These are phyloP conservation scores for Crotalus helleri DNA, from an alignment of 2,113 vertebrate genomes.

Conservation along the genomic window DNA sequence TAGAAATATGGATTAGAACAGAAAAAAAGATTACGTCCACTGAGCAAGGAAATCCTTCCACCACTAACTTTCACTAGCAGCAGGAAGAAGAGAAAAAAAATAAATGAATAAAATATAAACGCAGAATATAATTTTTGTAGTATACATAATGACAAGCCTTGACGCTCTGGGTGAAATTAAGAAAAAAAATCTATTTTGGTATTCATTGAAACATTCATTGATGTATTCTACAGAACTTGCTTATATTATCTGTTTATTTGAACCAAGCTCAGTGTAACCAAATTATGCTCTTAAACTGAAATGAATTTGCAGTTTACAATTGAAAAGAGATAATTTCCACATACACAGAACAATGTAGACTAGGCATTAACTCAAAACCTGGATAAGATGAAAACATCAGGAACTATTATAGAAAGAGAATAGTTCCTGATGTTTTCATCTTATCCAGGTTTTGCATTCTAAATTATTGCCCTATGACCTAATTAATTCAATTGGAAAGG, in stretches of 20 bases:
- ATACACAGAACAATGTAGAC: not conserved
- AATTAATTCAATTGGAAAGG: not conserved
- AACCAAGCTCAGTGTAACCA: not conserved
- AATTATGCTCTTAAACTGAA: not conserved
- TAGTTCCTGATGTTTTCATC: no score
- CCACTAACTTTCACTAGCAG: not conserved
- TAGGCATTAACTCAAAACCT: not conserved
- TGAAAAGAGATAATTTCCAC: not conserved
- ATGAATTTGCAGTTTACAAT: constrained; percentile 12
- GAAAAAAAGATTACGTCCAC: not conserved
- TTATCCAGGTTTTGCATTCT: not conserved
- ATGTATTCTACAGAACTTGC: not conserved
- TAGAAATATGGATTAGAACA: not conserved
- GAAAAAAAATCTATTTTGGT: constrained; percentile 11
- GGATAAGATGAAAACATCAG: not conserved
- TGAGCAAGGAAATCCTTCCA: not conserved
- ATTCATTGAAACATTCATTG: not conserved
- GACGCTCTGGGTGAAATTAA: not conserved
- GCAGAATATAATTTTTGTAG: constrained; percentile 4
- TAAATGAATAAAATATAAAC: not conserved
- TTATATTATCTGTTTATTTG: not conserved
- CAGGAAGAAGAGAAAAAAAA: not conserved
- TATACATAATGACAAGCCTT: not conserved
- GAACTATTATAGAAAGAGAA: not conserved
- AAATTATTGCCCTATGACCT: not conserved